A percentile compares a stretch with the other conserved stretches of the same genome.
phyloP scores from a whole-genome alignment of 2,888 invertebrate species.

The Hanleya hanleyi region DNA sequence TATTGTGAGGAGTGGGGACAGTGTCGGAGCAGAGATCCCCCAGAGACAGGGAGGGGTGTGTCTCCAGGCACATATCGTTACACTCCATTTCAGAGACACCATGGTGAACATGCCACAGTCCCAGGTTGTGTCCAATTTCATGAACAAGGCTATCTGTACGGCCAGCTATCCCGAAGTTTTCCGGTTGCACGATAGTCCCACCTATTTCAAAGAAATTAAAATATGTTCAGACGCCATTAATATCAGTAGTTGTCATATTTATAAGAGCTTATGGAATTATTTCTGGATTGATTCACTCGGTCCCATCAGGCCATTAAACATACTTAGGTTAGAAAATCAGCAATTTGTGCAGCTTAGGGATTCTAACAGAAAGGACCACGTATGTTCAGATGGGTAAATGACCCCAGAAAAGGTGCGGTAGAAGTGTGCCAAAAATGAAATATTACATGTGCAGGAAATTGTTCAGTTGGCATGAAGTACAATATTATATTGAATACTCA shows the following conservation, averaged over 20 bases:
- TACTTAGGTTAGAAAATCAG: too few relatives aligned
- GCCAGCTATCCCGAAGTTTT: constrained; percentile 54
- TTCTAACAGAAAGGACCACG: too few relatives aligned
- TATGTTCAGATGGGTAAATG: too few relatives aligned
- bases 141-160: constrained; percentile 63
- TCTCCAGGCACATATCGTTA: constrained; percentile 63
- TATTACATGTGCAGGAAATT: too few relatives aligned
- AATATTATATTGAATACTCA: too few relatives aligned
- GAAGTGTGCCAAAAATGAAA: too few relatives aligned
- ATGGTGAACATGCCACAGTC: constrained; percentile 71
- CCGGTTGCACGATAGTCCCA: constrained; percentile 61
- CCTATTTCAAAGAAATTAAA: constrained; percentile 53
- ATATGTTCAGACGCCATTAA: too few relatives aligned
- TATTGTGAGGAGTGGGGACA: constrained; percentile 60
- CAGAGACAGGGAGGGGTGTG: constrained; percentile 57
- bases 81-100: constrained; percentile 67
- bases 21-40: constrained; percentile 71
- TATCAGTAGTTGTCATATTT: background rate
- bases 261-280: background rate
- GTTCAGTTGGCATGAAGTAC: too few relatives aligned
- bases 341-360: too few relatives aligned
- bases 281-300: too few relatives aligned
- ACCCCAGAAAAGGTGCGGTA: too few relatives aligned
- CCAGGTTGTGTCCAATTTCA: constrained; percentile 70
- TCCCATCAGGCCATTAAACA: too few relatives aligned